A percentile compares a stretch with the other conserved stretches of the same genome.
Evolutionary conservation across 2,888 invertebrate species (phyloP).

Genomic region (Brachynemurus nebulosus): DNA sequence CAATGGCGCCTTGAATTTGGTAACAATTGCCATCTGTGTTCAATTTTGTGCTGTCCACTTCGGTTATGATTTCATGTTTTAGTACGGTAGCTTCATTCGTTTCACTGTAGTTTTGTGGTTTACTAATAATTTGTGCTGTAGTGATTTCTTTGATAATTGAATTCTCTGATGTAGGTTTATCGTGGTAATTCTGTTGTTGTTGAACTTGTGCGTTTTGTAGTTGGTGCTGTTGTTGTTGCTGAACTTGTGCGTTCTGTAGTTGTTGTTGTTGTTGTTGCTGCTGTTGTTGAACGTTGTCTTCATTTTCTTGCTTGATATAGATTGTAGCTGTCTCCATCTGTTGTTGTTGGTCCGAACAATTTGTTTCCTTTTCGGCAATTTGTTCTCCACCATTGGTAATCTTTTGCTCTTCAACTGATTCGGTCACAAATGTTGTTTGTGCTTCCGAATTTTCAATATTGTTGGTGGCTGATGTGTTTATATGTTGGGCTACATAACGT

Average conservation of each 20-base stretch:
- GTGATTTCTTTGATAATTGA: not conserved
- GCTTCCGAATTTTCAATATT: not conserved
- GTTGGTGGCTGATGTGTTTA: not conserved
- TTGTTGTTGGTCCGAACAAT: not conserved
- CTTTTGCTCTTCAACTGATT: not conserved
- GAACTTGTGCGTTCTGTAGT: not conserved
- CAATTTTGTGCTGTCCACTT: not conserved
- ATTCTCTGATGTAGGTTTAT: not conserved
- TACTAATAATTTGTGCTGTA: not conserved
- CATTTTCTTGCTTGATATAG: too few relatives aligned
- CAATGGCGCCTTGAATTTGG: not conserved
- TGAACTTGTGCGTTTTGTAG: not conserved
- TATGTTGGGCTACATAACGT: constrained; percentile 1
- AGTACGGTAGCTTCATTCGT: not conserved
- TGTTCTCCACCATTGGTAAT: too few relatives aligned
- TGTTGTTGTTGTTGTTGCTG: not conserved
- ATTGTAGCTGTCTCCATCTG: not conserved
- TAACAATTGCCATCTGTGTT: constrained; percentile 4
- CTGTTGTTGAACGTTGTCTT: not conserved
- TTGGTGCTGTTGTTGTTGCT: not conserved
- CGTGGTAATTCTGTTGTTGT: not conserved
- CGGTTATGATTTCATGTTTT: not conserved
- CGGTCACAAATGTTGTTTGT: not conserved
- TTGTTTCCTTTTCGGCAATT: too few relatives aligned
- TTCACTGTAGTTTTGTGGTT: too few relatives aligned